Base-by-base conservation (phyloP, 2,797 vertebrate species). In the Enteromius thamalakanensis region DNA sequence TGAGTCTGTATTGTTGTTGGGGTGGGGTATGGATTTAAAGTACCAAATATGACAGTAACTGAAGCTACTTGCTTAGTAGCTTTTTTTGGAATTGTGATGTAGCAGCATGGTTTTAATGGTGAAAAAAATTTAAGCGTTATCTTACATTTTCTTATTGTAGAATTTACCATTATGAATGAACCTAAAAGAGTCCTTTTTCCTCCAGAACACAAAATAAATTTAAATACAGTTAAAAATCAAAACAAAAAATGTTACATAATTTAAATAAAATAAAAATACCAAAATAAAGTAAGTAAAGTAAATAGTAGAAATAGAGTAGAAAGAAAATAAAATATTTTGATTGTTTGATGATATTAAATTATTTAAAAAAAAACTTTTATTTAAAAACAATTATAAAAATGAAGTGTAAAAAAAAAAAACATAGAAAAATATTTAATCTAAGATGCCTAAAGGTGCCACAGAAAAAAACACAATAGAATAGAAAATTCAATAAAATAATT, bases 1-100 rank as follows among this genome's bases (percentile, higher is more conserved):
- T 51, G 6, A 51, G 55, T 55, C 5, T 53, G 3, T 47, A n/a
- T 87, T 74, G 80, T 79, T 81, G 81, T 77, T 64, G 7, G n/a
- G 21, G 40, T 40, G 68, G 62, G 67, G 26, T 47, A 49, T 62
- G 34, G 21, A 42, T 76, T 76, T 58, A 11, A 60, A 76, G 6
- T 23, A n/a, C 1, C 32, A 15, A 58, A 75, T 55, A 23, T 47
- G 42, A 71, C 23, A 26, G 11, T 69, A 26, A 23, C 6, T 40
- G 19, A 29, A 75, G 12, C 6, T 58, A 15, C 21, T 75, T 19
- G 8, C 19, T 55, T 14, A 21, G 5, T n/a, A 14, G 1, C 21
- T 37, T 55, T 14, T 37, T 74, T n/a, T 55, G 49, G 5, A 75
- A n/a, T 21, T 37, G 49, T 1, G 11, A n/a, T 37, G 5, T 8